Percentiles rank a stretch among this genome's conserved stretches.
Conservation (phyloP, 2,797 vertebrate species). For the Danio aesculapii region DNA sequence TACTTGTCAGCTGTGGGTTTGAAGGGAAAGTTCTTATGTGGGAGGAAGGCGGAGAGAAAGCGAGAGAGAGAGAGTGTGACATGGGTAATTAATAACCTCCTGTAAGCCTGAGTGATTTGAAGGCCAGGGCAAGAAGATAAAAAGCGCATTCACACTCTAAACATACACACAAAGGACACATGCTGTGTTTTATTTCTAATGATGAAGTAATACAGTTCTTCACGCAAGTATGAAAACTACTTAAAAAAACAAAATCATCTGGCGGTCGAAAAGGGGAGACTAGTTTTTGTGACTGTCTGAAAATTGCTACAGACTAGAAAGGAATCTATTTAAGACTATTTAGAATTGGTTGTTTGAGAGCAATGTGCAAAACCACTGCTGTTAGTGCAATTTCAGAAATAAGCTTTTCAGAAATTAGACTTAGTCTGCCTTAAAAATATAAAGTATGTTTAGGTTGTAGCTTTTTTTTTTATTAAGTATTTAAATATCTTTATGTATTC, state of each 20-base stretch:
- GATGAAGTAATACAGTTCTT: conserved; percentile 23
- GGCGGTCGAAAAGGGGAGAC: not conserved
- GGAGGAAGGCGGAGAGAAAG: conserved; percentile 44
- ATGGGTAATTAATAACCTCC: conserved; percentile 66
- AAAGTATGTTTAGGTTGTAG: not conserved
- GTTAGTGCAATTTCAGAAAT: not conserved
- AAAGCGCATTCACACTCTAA: conserved; percentile 52
- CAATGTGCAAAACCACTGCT: not conserved
- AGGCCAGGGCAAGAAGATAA: conserved; percentile 60
- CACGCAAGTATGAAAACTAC: not conserved
- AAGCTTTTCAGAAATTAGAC: not conserved
- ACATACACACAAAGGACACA: conserved; percentile 30
- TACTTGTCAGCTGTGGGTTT: conserved; percentile 53
- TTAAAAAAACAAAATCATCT: not conserved
- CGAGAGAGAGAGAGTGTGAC: conserved; percentile 49
- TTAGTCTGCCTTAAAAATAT: not conserved
- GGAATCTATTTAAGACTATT: not conserved
- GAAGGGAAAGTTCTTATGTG: conserved; percentile 53
- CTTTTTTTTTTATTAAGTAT: no score
- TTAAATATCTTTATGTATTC: no score
- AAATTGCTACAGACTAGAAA: not conserved
- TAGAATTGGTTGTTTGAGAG: not conserved
- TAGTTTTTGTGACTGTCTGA: not conserved
- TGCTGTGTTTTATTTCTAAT: conserved; percentile 16
- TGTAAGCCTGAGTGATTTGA: conserved; percentile 62